A percentile compares a stretch with the other conserved stretches of the same genome.
Conservation (phyloP, 2,888 invertebrate genomes). For the Drepana falcataria region DNA sequence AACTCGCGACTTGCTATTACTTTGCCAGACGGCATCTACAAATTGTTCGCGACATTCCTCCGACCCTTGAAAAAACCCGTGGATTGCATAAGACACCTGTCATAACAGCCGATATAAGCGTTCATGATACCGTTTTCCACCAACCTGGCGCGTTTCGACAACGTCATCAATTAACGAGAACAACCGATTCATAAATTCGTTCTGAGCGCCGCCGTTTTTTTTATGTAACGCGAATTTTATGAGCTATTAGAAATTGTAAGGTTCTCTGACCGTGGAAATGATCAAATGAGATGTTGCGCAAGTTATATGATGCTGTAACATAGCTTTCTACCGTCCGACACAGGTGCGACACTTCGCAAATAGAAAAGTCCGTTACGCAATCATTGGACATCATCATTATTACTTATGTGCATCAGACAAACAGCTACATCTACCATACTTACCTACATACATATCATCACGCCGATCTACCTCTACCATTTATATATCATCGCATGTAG, state of each 20-base stretch:
- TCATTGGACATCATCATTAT: constrained; percentile 20
- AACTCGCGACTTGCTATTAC: constrained; percentile 27
- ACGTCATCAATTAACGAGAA: constrained; percentile 25
- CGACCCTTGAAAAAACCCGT: background rate
- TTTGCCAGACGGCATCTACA: constrained; percentile 39
- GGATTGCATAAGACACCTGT: constrained; percentile 30
- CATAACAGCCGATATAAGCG: constrained; percentile 16
- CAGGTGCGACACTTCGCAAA: constrained; percentile 27
- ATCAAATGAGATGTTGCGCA: constrained; percentile 26
- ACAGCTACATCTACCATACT: background rate
- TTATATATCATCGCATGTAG: too few species aligned
- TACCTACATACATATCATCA: too few species aligned
- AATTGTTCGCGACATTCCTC: constrained; percentile 26
- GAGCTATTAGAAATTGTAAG: constrained; percentile 40
- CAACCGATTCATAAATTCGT: constrained; percentile 26
- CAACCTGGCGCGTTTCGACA: constrained; percentile 9
- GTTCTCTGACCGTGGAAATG: constrained; percentile 21
- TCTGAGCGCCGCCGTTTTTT: constrained; percentile 23
- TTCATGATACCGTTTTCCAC: constrained; percentile 13
- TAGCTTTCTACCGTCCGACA: constrained; percentile 34
- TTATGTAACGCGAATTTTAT: constrained; percentile 38
- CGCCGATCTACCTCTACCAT: too few species aligned
- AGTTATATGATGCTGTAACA: constrained; percentile 15
- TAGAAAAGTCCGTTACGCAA: constrained; percentile 26
- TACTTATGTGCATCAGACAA: constrained; percentile 7